Evolutionary conservation across 2,888 invertebrate species (phyloP), one percentile per base, ranked within the genome.

Genomic region (Pseudococcus viburni): DNA sequence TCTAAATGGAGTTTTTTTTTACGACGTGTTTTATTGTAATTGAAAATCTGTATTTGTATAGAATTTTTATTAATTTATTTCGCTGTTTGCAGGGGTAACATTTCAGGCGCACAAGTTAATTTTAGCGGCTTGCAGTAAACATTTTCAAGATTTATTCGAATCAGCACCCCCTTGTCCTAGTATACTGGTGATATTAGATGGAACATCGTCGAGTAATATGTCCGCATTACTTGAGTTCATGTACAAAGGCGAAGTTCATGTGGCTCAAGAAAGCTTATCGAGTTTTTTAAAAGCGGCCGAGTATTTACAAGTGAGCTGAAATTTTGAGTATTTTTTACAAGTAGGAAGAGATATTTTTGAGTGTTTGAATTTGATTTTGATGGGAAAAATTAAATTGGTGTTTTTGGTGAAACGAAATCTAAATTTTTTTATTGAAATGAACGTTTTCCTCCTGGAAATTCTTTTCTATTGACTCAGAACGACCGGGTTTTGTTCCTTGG

Each of bases 221-320:
- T 95, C 96, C 90, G 96, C 97, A 83, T 94, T 97, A 90, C 94
- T 97, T 90, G 97, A 97, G 92, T 97, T 97, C 92, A 97, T 97
- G 97, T 97, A 97, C 93, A 97, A 97, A 92, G 97, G 97, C 89
- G 97, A 97, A 92, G 97, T 97, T 90, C 97, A 97, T 92, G 96
- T 97, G 91, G 96, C 96, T 91, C 97, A 97, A 93, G 97, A 97
- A 92, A 96, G 96, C 90, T 94, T 97, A 90, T 96, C 96, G 91
- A 96, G 96, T 92, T 97, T 97, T 92, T 94, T 97, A 90, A 97
- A 97, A 93, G 96, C 97, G 90, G 97, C 97, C 88, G 97, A 97
- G 93, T 96, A 96, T 92, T 94, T 97, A 91, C 97, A 97, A 94
- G 96, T 96, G 91, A 90, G 90, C 4, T 73, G 15, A 33, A 11